Percentiles rank a stretch among this genome's conserved stretches.
Conservation (phyloP, 2,113 vertebrate genomes). For the Ictalurus furcatus region DNA sequence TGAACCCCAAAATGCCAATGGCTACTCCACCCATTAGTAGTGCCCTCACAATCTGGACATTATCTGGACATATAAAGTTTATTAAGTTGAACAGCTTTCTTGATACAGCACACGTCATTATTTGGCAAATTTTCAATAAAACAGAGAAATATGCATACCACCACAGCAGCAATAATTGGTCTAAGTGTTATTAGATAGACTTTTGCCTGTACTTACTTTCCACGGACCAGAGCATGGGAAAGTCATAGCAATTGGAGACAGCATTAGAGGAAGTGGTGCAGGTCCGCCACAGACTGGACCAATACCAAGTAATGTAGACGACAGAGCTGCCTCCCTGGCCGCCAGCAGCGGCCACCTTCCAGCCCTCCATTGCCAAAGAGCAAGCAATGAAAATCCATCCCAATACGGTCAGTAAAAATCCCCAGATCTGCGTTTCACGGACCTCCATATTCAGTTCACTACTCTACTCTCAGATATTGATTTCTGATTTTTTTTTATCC, state of each 20-base stretch:
- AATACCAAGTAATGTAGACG: constrained; percentile 88
- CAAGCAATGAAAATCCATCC: constrained; percentile 92
- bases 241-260: constrained; percentile 90
- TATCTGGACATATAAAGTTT: constrained; percentile 55
- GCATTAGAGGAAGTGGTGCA: constrained; percentile 90
- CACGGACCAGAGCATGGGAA: constrained; percentile 88
- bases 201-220: constrained; percentile 75
- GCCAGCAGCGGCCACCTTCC: constrained; percentile 87
- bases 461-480: not conserved
- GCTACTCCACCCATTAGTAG: constrained; percentile 69
- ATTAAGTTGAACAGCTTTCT: not conserved
- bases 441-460: constrained; percentile 62
- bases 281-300: constrained; percentile 91
- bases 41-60: constrained; percentile 72
- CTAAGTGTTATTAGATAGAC: not conserved
- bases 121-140: not conserved
- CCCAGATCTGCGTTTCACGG: constrained; percentile 81
- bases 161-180: not conserved
- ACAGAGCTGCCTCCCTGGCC: constrained; percentile 80
- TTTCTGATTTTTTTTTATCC: not conserved
- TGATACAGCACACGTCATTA: not conserved
- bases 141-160: not conserved
- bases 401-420: constrained; percentile 81
- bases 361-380: constrained; percentile 92
- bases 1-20: constrained; percentile 71